Evolutionary conservation across 1,140 invertebrate genomes (phyloP).

Genomic region (Anoplophora glabripennis): DNA sequence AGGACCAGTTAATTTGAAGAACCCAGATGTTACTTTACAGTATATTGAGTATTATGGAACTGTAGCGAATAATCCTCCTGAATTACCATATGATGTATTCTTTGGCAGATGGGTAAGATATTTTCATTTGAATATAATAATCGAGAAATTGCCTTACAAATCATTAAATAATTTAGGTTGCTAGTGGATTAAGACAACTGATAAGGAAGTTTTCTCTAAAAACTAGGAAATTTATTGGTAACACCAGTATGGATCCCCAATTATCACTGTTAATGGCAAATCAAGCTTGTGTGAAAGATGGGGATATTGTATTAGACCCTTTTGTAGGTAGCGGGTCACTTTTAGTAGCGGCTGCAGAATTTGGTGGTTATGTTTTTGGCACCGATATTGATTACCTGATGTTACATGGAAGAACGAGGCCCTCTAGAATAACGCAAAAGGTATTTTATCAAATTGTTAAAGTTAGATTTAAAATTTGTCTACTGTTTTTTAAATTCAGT

Average conservation of each 20-base stretch:
- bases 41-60: slow-evolving; percentile 88
- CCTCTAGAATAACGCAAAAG: slow-evolving; percentile 73
- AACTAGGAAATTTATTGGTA: slow-evolving; percentile 91
- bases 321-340: slow-evolving; percentile 94
- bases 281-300: slow-evolving; percentile 72
- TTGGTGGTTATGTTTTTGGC: slow-evolving; percentile 86
- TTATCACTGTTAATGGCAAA: slow-evolving; percentile 93
- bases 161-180: slow-evolving; percentile 56
- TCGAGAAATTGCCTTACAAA: too few species aligned
- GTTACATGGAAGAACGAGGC: slow-evolving; percentile 82
- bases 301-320: slow-evolving; percentile 84
- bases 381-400: slow-evolving; percentile 93
- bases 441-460: slow-evolving; percentile 45
- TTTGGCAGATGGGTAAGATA: slow-evolving; percentile 80
- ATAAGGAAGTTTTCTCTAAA: slow-evolving; percentile 81
- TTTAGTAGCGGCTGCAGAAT: slow-evolving; percentile 86
- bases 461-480: not conserved
- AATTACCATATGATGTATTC: slow-evolving; percentile 70
- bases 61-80: slow-evolving; percentile 69
- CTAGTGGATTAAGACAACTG: slow-evolving; percentile 75
- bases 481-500: not conserved
- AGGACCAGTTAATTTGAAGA: slow-evolving; percentile 77
- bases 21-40: slow-evolving; percentile 75
- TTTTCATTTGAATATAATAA: slow-evolving; percentile 1
- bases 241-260: slow-evolving; percentile 95